Conservation (phyloP, 2,888 invertebrate species). For the Morpho achilles region DNA sequence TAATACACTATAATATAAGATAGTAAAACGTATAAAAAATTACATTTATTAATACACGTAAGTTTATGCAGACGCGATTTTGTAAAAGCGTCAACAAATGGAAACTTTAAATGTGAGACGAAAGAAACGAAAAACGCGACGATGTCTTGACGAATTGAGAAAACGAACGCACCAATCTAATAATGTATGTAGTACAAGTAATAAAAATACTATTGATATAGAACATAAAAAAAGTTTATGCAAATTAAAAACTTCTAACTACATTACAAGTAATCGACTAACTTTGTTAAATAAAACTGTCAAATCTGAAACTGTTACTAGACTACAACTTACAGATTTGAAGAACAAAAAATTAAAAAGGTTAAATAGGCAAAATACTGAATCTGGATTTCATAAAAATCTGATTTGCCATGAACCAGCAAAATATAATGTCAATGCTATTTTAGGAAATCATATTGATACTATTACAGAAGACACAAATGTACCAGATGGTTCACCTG, state of each 20-base stretch:
- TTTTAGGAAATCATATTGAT: not conserved
- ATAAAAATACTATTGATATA: constrained; percentile 15
- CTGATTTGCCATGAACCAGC: not conserved
- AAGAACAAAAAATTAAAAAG: constrained; percentile 32
- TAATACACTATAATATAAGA: no score
- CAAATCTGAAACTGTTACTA: constrained; percentile 58
- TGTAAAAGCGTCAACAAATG: not conserved
- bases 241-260: constrained; percentile 30
- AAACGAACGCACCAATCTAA: constrained; percentile 41
- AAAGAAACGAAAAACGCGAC: constrained; percentile 60
- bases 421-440: constrained; percentile 1
- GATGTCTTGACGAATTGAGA: constrained; percentile 56
- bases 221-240: constrained; percentile 15
- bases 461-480: constrained; percentile 2
- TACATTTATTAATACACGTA: no score
- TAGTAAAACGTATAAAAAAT: no score
- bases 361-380: constrained; percentile 5
- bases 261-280: constrained; percentile 50
- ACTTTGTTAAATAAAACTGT: constrained; percentile 59
- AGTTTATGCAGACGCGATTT: not conserved
- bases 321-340: constrained; percentile 40
- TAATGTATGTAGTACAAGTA: constrained; percentile 13
- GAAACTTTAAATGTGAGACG: constrained; percentile 35
- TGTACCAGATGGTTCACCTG: constrained; percentile 1
- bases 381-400: not conserved